Evolutionary conservation across 1,140 invertebrate genomes (phyloP), one percentile per base, ranked within the genome.

Genomic region (Nautilus pompilius): DNA sequence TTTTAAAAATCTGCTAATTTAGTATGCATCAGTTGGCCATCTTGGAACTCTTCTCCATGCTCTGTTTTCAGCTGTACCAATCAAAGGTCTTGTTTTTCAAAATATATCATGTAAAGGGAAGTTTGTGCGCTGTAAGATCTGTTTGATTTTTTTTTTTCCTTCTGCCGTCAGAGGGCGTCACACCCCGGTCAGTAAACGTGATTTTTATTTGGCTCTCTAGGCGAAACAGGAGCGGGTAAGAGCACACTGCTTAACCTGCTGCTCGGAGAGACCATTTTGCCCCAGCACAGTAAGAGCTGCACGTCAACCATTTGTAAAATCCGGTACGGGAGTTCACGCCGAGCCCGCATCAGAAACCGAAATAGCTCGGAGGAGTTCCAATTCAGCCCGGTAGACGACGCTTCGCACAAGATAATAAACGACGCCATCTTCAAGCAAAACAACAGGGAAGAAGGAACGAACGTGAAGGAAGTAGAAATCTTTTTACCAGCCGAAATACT

Each of bases 141-240:
- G n/a, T 49, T 49, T 15, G 6, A 49, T 17, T 10, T 8, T 49
- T 49, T 24, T 17, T 24, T 49, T 49, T 49, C 8, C 20, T 49
- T 49, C 10, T 49, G 10, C 8, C n/a, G 8, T 41, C 8, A 10
- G 36, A 41, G n/a, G n/a, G n/a, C n/a, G n/a, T n/a, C n/a, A n/a
- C n/a, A n/a, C n/a, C n/a, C n/a, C n/a, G n/a, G n/a, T n/a, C n/a
- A 10, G n/a, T 41, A 10, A 8, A 41, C 36, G 8, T 41, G 8
- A 41, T 41, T 41, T n/a, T 41, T n/a, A 41, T 41, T 41, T 41
- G 8, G n/a, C n/a, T 29, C 59, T 61, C 15, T 51, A 80, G 78
- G 78, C 10, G 76, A 78, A 62, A 80, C 78, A 22, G 71, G 71
- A 28, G 74, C 76, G 5, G 78, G 78, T 5, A 80, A 80, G 58